These are phyloP conservation scores for Pollenia griseotomentosa DNA, from an alignment of 2,888 invertebrate genomes.

Conservation along the genomic window DNA sequence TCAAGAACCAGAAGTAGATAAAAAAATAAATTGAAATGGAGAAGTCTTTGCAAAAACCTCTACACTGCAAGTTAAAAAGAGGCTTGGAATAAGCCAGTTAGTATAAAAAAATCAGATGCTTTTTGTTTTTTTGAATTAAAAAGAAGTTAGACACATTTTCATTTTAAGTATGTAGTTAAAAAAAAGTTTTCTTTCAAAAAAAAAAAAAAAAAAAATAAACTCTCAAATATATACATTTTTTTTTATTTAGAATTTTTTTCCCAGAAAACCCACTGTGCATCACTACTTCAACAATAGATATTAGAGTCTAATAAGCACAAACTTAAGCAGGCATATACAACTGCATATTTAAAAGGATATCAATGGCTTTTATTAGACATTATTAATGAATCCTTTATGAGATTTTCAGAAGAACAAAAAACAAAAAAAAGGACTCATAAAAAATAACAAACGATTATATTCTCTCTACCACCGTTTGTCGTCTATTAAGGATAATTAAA, in stretches of 20 bases:
- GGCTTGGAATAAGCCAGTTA: too few relatives aligned
- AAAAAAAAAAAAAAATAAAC: not conserved
- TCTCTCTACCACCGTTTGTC: slow-evolving; percentile 69
- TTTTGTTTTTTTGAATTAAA: too few relatives aligned
- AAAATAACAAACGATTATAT: slow-evolving; percentile 61
- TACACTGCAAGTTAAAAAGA: too few relatives aligned
- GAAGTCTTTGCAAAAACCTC: too few relatives aligned
- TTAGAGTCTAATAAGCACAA: slow-evolving; percentile 55
- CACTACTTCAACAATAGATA: slow-evolving; percentile 50
- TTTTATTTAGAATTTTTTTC: not conserved
- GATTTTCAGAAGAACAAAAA: slow-evolving; percentile 29
- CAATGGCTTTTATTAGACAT: slow-evolving; percentile 66
- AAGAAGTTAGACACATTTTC: too few relatives aligned
- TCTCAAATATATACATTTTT: not conserved
- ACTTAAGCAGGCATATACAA: slow-evolving; percentile 17
- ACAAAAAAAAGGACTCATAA: slow-evolving; percentile 38
- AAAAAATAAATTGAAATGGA: too few relatives aligned
- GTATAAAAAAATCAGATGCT: too few relatives aligned
- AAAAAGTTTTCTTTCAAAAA: not conserved
- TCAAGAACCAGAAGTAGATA: too few relatives aligned
- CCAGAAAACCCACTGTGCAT: slow-evolving; percentile 35
- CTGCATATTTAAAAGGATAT: slow-evolving; percentile 57
- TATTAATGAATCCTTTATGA: slow-evolving; percentile 73
- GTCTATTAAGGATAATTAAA: slow-evolving; percentile 80
- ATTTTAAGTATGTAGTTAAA: too few relatives aligned